Conservation (phyloP, 2,113 vertebrate genomes). For the Agapornis roseicollis region DNA sequence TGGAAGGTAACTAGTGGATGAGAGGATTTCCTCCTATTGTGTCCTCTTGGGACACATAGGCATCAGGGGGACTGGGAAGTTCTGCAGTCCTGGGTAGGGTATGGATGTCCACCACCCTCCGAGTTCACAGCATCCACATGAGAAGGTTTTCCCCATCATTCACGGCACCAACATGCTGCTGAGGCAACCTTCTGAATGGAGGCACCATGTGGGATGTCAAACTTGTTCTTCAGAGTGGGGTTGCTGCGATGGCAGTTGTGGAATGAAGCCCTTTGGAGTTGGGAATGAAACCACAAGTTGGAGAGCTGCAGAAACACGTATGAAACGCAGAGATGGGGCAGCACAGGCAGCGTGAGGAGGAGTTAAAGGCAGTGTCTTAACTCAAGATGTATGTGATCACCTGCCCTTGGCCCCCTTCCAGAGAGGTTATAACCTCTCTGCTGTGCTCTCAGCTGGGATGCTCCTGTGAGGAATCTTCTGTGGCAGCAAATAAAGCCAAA, state of each 20-base stretch:
- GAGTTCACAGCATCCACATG: neutral
- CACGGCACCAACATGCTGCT: neutral
- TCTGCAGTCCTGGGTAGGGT: neutral
- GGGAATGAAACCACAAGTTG: neutral
- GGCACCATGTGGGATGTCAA: rapidly evolving
- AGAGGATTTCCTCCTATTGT: neutral
- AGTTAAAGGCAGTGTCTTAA: neutral
- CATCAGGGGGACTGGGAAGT: rapidly evolving
- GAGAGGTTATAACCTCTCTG: neutral
- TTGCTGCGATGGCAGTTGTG: rapidly evolving
- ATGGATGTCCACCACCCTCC: rapidly evolving
- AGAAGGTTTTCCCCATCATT: neutral
- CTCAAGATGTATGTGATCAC: neutral
- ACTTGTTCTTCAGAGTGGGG: neutral
- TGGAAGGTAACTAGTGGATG: constrained; percentile 10
- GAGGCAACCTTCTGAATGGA: neutral
- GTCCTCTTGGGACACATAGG: neutral
- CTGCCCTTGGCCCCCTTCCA: neutral
- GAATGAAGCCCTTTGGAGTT: neutral
- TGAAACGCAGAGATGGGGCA: neutral
- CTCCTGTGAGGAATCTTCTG: neutral
- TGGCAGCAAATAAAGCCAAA: neutral
- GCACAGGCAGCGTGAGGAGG: rapidly evolving
- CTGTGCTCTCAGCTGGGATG: neutral
- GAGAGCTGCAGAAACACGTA: neutral